Evolutionary conservation across 2,113 vertebrate species (phyloP), one percentile per base, ranked within the genome.

Genomic region (Megaceryle maxima): DNA sequence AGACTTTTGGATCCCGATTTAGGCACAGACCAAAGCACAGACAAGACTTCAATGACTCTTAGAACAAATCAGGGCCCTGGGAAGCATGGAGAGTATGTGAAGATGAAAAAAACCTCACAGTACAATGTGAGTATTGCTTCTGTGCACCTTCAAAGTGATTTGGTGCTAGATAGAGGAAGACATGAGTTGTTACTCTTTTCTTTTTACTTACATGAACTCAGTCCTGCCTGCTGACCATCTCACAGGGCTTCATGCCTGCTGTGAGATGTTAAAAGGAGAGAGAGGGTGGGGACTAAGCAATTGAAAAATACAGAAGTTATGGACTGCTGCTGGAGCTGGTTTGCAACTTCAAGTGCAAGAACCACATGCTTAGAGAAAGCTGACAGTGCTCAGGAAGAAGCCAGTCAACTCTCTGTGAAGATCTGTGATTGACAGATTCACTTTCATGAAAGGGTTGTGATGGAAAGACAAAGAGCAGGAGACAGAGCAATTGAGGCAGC

Each of bases 111-210:
- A 29, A 3, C 3, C 24, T 46, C 57, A 29, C 33, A 37, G 16
- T 75, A 33, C 85, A 87, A 92, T n/a, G 16, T 29, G 33, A 81
- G 46, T 43, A 87, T 63, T 87, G 16, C 26, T 87, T 95, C 75
- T 37, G 35, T 91, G 29, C 26, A 8, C 75, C 80, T 94, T 96
- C 89, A 92, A 94, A 94, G 89, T 60, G 50, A 76, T 89, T 82
- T 2, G 2, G n/a, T 39, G 29, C 56, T 43, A 44, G 69, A 44
- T 2, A 75, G 43, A 91, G 16, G 66, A 94, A 84, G 33, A 68
- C 48, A 82, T 84, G 53, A 84, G 66, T 72, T 83, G 51, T 78
- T 70, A 44, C 14, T 86, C 31, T 55, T 73, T 83, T 80, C 33
- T 88, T 92, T 88, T 78, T 76, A 82, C 39, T 72, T 62, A 8